A percentile compares a stretch with the other conserved stretches of the same genome.
phyloP scores from a whole-genome alignment of 2,113 vertebrate species.

The Merops nubicus region DNA sequence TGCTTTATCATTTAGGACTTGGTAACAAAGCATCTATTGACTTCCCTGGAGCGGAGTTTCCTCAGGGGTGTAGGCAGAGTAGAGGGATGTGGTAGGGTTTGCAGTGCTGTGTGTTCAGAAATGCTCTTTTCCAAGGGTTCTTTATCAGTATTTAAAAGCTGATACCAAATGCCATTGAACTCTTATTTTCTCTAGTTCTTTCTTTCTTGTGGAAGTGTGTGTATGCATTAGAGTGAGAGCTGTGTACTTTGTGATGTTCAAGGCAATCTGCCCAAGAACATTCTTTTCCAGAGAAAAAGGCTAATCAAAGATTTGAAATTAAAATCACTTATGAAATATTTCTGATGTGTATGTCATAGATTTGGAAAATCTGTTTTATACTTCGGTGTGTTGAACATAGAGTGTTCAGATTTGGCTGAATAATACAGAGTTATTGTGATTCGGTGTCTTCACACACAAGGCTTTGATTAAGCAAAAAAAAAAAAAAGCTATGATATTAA shows the following conservation, averaged over 20 bases:
- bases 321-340: slow-evolving; percentile 33
- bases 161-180: neutral
- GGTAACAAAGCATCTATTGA: neutral
- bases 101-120: neutral
- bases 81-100: neutral
- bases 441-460: slow-evolving; percentile 39
- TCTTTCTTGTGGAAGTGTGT: accelerated
- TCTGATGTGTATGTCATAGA: neutral
- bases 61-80: neutral
- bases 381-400: neutral
- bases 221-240: neutral
- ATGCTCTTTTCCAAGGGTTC: neutral
- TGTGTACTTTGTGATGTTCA: neutral
- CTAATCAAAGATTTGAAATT: neutral
- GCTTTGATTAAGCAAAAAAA: slow-evolving; percentile 40
- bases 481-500: neutral
- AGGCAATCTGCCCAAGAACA: neutral
- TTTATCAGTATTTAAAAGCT: neutral
- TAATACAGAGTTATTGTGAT: neutral
- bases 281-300: slow-evolving; percentile 4
- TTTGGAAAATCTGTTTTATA: slow-evolving; percentile 29
- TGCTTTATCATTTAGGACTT: neutral
- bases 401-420: slow-evolving; percentile 55
- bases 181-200: neutral
- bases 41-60: neutral